These are phyloP conservation scores for Plebejus anna DNA, from an alignment of 2,888 invertebrate species.

Conservation along the genomic window DNA sequence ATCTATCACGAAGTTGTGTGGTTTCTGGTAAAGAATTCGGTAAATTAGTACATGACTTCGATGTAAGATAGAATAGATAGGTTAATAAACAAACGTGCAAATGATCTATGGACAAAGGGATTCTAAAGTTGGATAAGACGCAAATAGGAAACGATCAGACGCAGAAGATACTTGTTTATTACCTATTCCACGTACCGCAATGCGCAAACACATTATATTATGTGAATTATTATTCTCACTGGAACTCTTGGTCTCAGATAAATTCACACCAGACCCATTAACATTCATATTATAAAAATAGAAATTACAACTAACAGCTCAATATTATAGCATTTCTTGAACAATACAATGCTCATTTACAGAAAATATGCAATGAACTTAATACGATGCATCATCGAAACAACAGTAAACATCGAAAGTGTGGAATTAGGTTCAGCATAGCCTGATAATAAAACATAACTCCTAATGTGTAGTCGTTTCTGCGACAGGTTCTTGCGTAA, in stretches of 20 bases:
- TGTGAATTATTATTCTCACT: constrained; percentile 19
- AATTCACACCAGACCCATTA: constrained; percentile 1
- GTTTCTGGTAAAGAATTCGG: not conserved
- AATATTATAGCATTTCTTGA: not conserved
- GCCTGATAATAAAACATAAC: constrained; percentile 17
- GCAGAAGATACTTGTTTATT: constrained; percentile 33
- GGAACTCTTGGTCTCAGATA: not conserved
- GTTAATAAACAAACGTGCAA: not conserved
- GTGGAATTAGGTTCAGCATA: constrained; percentile 3
- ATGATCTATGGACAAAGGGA: constrained; percentile 19
- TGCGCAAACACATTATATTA: constrained; percentile 34
- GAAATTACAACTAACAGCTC: not conserved
- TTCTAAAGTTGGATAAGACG: constrained; percentile 32
- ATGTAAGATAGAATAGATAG: not conserved
- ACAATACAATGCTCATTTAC: not conserved
- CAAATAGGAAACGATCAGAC: constrained; percentile 4
- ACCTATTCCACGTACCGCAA: constrained; percentile 33
- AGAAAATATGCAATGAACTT: not conserved
- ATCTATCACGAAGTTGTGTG: no score
- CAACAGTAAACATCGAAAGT: not conserved
- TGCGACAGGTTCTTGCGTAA: constrained; percentile 44
- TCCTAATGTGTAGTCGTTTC: constrained; percentile 9
- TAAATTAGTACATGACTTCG: not conserved
- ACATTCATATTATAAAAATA: constrained; percentile 2
- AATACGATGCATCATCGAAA: not conserved